A percentile compares a stretch with the other conserved stretches of the same genome.
phyloP scores from a whole-genome alignment of 2,888 invertebrate species.

The Microplitis manilae region DNA sequence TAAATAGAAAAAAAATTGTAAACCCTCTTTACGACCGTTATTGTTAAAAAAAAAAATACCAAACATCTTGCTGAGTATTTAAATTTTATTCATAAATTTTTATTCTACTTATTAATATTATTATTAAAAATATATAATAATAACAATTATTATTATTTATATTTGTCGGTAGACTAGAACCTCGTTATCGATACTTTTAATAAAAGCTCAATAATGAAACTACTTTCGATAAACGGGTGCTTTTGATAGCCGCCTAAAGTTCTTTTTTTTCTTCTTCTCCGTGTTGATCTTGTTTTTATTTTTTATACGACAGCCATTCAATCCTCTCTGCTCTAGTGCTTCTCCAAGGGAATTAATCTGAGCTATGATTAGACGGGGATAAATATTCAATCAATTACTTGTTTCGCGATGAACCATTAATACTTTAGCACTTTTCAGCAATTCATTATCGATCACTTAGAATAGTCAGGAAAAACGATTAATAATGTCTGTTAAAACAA shows the following conservation, averaged over 20 bases:
- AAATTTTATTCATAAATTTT: neutral
- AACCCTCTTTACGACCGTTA: neutral
- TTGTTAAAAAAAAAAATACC: neutral
- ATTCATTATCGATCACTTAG: neutral
- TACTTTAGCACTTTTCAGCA: neutral
- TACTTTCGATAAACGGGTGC: conserved; percentile 26
- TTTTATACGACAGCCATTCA: conserved; percentile 3
- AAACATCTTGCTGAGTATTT: neutral
- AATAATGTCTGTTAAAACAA: neutral
- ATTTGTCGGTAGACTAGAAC: neutral
- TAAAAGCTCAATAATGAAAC: conserved; percentile 24
- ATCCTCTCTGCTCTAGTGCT: neutral
- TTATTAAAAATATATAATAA: neutral
- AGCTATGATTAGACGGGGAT: neutral
- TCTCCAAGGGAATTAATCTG: neutral
- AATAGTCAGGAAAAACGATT: neutral
- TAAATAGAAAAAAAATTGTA: neutral
- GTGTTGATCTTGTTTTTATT: neutral
- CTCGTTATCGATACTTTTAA: conserved; percentile 30
- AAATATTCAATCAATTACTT: conserved; percentile 26
- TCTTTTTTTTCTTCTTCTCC: neutral
- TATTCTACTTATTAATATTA: neutral
- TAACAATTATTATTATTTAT: neutral
- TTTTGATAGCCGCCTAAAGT: conserved; percentile 15
- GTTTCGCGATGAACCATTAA: neutral